Evolutionary conservation across 2,888 invertebrate genomes (phyloP).

Genomic region (Parthenolecanium corni): DNA sequence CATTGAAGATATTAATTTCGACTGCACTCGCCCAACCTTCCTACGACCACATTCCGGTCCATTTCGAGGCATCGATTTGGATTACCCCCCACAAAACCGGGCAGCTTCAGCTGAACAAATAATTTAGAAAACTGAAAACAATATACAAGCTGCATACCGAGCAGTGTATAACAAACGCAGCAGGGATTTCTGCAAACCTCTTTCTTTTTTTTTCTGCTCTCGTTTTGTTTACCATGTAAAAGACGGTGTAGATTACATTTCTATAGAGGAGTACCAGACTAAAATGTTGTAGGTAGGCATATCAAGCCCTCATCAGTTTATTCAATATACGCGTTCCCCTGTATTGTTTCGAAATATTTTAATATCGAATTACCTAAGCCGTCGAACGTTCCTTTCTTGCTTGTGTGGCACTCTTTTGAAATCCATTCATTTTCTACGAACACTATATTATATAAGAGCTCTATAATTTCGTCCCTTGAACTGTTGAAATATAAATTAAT

Average conservation of each 20-base stretch:
- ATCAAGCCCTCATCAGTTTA: constrained; percentile 24
- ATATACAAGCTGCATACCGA: constrained; percentile 1
- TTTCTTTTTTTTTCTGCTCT: neutral
- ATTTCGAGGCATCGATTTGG: too few relatives aligned
- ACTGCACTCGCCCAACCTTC: neutral
- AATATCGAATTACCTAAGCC: constrained; percentile 17
- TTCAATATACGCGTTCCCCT: constrained; percentile 11
- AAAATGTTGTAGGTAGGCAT: constrained; percentile 25
- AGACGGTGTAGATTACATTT: constrained; percentile 27
- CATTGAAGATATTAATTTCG: too few relatives aligned
- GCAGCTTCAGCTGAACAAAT: constrained; percentile 12
- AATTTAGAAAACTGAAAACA: constrained; percentile 5
- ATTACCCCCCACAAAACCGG: too few relatives aligned
- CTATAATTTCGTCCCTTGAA: too few relatives aligned
- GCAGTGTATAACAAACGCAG: constrained; percentile 14
- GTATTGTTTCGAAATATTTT: constrained; percentile 16
- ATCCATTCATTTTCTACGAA: too few relatives aligned
- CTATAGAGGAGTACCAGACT: constrained; percentile 19
- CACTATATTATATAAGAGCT: too few relatives aligned
- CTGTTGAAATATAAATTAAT: too few relatives aligned
- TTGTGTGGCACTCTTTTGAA: too few relatives aligned
- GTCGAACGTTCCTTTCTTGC: neutral
- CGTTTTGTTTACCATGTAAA: neutral
- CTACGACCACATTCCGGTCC: too few relatives aligned
- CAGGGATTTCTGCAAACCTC: constrained; percentile 20